phyloP scores from a whole-genome alignment of 2,888 invertebrate genomes.

The Chirona hameri region DNA sequence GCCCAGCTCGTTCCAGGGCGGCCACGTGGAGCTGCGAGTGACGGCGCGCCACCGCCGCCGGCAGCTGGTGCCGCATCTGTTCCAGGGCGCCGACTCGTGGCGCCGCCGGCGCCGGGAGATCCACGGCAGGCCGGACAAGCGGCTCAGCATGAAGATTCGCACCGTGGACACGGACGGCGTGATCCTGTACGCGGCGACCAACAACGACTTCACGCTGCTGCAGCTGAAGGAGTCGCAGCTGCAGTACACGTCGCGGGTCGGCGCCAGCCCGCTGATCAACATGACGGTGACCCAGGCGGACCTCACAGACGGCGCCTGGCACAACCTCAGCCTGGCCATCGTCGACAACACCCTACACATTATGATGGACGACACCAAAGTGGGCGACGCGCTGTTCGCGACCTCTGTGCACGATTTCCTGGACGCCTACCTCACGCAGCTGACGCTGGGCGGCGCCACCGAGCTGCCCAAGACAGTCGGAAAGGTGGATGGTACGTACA shows the following conservation, averaged over 20 bases:
- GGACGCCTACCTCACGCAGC: conserved; percentile 77
- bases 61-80: conserved; percentile 76
- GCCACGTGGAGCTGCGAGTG: conserved; percentile 66
- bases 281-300: conserved; percentile 63
- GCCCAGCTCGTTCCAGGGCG: conserved; percentile 72
- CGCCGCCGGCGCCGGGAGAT: conserved; percentile 35
- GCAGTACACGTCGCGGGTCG: conserved; percentile 73
- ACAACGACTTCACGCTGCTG: conserved; percentile 78
- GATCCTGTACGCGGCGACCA: conserved; percentile 79
- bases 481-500: neutral
- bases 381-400: conserved; percentile 80
- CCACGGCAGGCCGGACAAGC: conserved; percentile 59
- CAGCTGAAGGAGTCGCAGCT: conserved; percentile 71
- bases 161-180: conserved; percentile 74
- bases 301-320: conserved; percentile 81
- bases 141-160: conserved; percentile 72
- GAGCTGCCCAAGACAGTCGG: neutral
- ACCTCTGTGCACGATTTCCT: conserved; percentile 86
- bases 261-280: conserved; percentile 64
- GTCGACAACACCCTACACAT: conserved; percentile 61
- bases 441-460: conserved; percentile 71
- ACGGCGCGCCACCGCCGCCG: conserved; percentile 81
- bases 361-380: conserved; percentile 63
- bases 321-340: conserved; percentile 73
- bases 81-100: conserved; percentile 49